Evolutionary conservation across 2,797 vertebrate species (phyloP).

Genomic region (Sebastes taczanowskii): DNA sequence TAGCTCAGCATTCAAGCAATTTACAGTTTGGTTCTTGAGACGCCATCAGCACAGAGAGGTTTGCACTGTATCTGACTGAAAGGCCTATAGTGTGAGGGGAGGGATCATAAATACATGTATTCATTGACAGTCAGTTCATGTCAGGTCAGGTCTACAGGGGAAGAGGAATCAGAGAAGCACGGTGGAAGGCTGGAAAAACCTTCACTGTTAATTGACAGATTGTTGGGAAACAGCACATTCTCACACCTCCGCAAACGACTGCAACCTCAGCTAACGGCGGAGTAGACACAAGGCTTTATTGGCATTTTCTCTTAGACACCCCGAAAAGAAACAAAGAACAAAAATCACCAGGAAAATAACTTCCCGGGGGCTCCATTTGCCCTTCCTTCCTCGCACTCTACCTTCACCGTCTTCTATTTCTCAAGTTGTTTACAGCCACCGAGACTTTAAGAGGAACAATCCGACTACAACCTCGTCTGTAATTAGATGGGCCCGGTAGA

Average conservation of each 20-base stretch:
- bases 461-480: background rate
- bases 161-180: background rate
- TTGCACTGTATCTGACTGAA: background rate
- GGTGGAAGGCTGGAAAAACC: background rate
- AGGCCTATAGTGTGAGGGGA: background rate
- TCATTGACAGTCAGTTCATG: background rate
- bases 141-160: background rate
- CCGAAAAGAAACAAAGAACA: background rate
- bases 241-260: background rate
- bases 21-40: background rate
- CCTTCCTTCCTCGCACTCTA: background rate
- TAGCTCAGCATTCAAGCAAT: background rate
- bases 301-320: background rate
- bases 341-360: background rate
- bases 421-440: slow-evolving; percentile 18
- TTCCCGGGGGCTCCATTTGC: background rate
- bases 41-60: background rate
- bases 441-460: slow-evolving; percentile 11
- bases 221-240: background rate
- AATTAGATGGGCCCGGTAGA: slow-evolving; percentile 21
- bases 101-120: background rate
- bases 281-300: background rate
- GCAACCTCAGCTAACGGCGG: background rate
- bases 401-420: background rate
- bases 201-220: background rate